Base-by-base conservation (phyloP, 2,113 vertebrate species). In the Psettodes erumei region DNA sequence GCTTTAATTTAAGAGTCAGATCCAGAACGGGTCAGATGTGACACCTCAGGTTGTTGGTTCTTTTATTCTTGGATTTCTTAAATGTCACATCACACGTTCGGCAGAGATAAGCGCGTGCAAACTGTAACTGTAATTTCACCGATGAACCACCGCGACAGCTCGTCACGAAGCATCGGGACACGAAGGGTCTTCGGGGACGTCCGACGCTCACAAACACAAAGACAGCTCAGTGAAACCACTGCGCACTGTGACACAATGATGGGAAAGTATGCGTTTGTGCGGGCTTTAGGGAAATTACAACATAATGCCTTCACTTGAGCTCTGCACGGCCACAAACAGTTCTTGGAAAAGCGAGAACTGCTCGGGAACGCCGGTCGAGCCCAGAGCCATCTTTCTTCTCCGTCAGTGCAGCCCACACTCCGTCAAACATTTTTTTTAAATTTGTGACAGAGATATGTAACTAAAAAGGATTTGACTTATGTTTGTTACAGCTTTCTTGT, bases 141-240 rank as follows among this genome's bases (percentile, higher is more conserved):
- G 47, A 32, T 63, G 1, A 37, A 13, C n/a, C n/a, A n/a, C n/a
- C n/a, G n/a, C n/a, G n/a, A n/a, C n/a, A n/a, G n/a, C n/a, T n/a
- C n/a, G n/a, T 71, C 35, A 59, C 25, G 5, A 8, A 56, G 60
- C 27, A 6, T 67, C 37, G 11, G 48, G 48, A 77, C 82, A 63
- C 11, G 16, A 37, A 27, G 4, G 11, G 13, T 79, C 71, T 28
- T 30, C 13, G 7, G 70, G 35, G 74, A 43, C 25, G 63, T 63
- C 42, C 58, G 45, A 50, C 53, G 40, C 63, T 59, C 59, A 63
- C 19, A 83, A 81, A 58, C 42, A 81, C 37, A 48, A 55, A 27
- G 56, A 80, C 66, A 75, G 56, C 32, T 37, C 56, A 51, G 30
- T 85, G 79, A 86, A 63, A 82, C 72, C 84, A 69, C 42, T 19